Base-by-base conservation (phyloP, 2,888 invertebrate genomes). In the Hypercompe scribonia region DNA sequence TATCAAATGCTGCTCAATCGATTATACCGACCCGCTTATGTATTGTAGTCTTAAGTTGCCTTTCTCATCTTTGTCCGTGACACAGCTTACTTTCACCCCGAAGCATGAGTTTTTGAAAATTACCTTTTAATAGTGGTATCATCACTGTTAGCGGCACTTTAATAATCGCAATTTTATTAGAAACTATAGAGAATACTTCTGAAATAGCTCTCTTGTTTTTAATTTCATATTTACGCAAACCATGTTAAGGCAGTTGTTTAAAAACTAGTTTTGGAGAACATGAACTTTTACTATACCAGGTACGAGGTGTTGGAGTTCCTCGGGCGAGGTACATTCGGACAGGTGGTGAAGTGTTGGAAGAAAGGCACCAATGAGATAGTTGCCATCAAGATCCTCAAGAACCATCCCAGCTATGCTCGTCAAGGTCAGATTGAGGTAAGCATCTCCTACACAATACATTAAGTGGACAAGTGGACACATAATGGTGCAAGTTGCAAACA, bases 311-410 rank as follows among this genome's bases (percentile, higher is more conserved):
- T 99, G 94, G 99, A 99, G 96, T 99, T 99, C 96, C 97, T 99
- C 90, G 99, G 99, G 86, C 98, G 99, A 86, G 99, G 99, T 89
- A 99, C 99, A 85, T 99, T 99, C 96, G 99, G 99, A 83, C 97
- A 99, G 97, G 99, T 99, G 91, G 99, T 99, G 91, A 99, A 99
- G 96, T 99, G 99, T 96, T 99, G 99, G 99, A 99, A 99, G 96
- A 99, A 99, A 93, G 99, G 99, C 93, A 99, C 99, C 88, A 99
- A 99, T 93, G 99, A 99, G 96, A 99, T 99, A 91, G 99, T 99
- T 89, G 99, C 99, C 92, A 99, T 99, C 94, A 99, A 99, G 96
- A 99, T 99, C 93, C 96, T 99, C 78, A 99, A 99, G 96, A 99
- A 99, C 96, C 99, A 99, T 96, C 99, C 99, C 84, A 99, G 99